Base-by-base conservation (phyloP, 2,797 vertebrate genomes). In the Lepus oiostolus region DNA sequence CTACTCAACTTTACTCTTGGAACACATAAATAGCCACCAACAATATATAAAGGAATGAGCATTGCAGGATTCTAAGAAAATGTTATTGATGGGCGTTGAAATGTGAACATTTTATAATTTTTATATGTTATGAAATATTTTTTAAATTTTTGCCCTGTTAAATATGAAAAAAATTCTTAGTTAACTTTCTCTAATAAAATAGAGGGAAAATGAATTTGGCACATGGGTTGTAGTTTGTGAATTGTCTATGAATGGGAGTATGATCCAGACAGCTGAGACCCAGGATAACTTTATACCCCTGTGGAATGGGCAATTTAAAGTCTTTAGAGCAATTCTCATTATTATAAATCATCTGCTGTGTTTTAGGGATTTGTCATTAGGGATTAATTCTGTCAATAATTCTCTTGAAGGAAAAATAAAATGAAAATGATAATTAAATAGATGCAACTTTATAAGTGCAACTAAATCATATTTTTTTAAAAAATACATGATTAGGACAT, bases 191-290 rank as follows among this genome's bases (percentile, higher is more conserved):
- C 3, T 89, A 58, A 42, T 0, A 71, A 91, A 94, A 88, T 19
- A 38, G 16, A 52, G 35, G 35, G 38, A 7, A 70, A 85, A 52
- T 47, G 30, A 16, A 79, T 65, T 74, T 82, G 21, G 12, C 42
- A n/a, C 50, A 47, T 67, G 12, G 4, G 0, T 13, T 87, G 4
- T 28, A 24, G 3, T 72, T 92, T 68, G 5, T 42, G 38, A 95
- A 88, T 65, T 68, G 21, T 58, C 94, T 83, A 7, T 94, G 87
- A 94, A 67, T 42, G 84, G 60, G 95, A 96, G 91, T 95, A 92
- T 65, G 58, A 74, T 74, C 74, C 92, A 96, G 47, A 94, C 22
- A 95, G 4, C 0, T 85, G n/a, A 87, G 52, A n/a, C 26, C 50
- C 54, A 85, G 95, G 92, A 85, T 90, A 88, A 92, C 52, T 71